Conservation (phyloP, 2,888 invertebrate species). For the Parnassius smintheus region DNA sequence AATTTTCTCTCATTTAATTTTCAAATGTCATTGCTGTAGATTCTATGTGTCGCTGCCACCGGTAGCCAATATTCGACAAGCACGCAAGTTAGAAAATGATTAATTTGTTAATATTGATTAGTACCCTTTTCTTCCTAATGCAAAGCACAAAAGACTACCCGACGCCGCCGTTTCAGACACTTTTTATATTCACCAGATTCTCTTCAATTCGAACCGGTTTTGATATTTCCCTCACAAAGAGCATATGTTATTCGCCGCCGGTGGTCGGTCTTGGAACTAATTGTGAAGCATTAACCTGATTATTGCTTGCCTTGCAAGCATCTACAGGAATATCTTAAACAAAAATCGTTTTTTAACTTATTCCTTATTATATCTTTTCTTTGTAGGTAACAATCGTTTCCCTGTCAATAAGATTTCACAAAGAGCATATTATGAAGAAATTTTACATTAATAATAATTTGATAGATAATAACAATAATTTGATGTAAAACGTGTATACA, state of each 20-base stretch:
- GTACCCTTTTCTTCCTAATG: conserved; percentile 17
- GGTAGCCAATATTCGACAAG: no score
- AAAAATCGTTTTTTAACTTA: conserved; percentile 25
- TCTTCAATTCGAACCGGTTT: conserved; percentile 42
- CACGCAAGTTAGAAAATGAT: background rate
- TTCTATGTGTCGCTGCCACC: no score
- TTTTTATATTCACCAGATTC: conserved; percentile 24
- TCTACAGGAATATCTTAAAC: conserved; percentile 23
- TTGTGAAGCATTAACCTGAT: conserved; percentile 60
- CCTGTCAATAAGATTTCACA: background rate
- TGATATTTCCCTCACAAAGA: conserved; percentile 31
- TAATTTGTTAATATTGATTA: conserved; percentile 15
- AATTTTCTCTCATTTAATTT: no score
- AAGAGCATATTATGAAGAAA: no score
- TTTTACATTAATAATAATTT: no score
- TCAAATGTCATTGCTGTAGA: no score
- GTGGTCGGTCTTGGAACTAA: conserved; percentile 61
- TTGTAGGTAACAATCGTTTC: conserved; percentile 11
- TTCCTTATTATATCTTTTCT: background rate
- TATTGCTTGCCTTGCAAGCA: conserved; percentile 37
- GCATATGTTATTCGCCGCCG: conserved; percentile 47
- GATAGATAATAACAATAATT: no score
- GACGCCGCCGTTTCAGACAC: conserved; percentile 19
- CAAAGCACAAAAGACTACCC: conserved; percentile 19
- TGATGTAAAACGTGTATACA: no score